These are phyloP conservation scores for Halictus ligatus DNA, from an alignment of 2,888 invertebrate species.

Conservation along the genomic window DNA sequence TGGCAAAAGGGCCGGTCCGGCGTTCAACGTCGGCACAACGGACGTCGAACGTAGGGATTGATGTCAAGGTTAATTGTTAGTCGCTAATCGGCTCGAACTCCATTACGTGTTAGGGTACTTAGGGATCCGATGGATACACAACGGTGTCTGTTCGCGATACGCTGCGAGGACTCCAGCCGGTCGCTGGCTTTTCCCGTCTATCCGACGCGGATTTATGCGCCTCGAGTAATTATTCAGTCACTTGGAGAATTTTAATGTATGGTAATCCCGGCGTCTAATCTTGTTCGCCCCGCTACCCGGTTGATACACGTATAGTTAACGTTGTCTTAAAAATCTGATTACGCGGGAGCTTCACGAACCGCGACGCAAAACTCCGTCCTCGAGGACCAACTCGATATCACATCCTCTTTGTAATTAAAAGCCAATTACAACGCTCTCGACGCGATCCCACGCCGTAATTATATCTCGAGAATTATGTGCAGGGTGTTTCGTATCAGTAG, in stretches of 20 bases:
- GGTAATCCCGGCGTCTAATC: conserved; percentile 45
- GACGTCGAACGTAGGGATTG: conserved; percentile 20
- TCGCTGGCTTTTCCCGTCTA: conserved; percentile 5
- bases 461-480: background rate
- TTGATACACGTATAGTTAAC: conserved; percentile 17
- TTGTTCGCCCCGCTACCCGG: conserved; percentile 6
- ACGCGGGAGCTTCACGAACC: background rate
- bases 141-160: conserved; percentile 1
- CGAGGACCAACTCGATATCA: background rate
- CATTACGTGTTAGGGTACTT: conserved; percentile 31
- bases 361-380: conserved; percentile 3
- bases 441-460: background rate
- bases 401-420: background rate
- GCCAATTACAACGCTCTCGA: too few relatives aligned
- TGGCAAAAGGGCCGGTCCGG: background rate
- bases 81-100: conserved; percentile 29
- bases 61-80: conserved; percentile 50
- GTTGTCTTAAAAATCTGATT: conserved; percentile 48
- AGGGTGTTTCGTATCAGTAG: background rate
- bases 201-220: conserved; percentile 15
- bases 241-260: conserved; percentile 56
- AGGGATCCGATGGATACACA: background rate
- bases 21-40: background rate
- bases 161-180: conserved; percentile 15
- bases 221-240: conserved; percentile 42